Conservation (phyloP, 2,888 invertebrate species). For the Scelioninae gen. 1 region DNA sequence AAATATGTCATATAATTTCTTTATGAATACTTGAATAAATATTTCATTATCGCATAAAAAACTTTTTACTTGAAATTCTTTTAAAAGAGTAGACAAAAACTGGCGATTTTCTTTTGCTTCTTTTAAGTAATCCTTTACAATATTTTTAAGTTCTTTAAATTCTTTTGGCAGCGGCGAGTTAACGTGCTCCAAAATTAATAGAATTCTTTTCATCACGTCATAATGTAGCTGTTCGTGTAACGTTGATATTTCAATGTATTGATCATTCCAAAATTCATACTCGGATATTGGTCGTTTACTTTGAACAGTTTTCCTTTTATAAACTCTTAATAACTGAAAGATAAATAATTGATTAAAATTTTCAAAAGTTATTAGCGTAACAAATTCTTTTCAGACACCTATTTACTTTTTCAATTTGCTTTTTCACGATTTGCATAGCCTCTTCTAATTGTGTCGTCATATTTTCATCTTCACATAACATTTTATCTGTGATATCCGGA, state of each 20-base stretch:
- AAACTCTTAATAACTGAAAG: conserved; percentile 76
- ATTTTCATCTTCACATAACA: conserved; percentile 85
- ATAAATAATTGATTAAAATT: background rate
- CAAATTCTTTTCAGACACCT: background rate
- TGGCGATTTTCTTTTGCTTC: conserved; percentile 92
- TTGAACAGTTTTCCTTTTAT: conserved; percentile 85
- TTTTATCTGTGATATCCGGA: conserved; percentile 81
- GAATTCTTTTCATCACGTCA: conserved; percentile 87
- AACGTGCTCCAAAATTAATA: conserved; percentile 86
- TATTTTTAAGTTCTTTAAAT: conserved; percentile 16
- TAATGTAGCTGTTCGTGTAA: conserved; percentile 93
- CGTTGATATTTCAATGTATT: conserved; percentile 90
- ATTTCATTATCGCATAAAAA: too few relatives aligned
- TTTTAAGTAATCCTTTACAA: conserved; percentile 86
- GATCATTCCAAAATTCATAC: conserved; percentile 93
- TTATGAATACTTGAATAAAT: conserved; percentile 3
- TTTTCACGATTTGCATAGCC: conserved; percentile 87
- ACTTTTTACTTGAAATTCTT: conserved; percentile 88
- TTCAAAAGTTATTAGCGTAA: too few relatives aligned
- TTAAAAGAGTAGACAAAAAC: conserved; percentile 90
- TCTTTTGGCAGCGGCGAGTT: conserved; percentile 83
- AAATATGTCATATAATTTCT: background rate
- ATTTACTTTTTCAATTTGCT: conserved; percentile 87
- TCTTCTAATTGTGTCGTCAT: conserved; percentile 87
- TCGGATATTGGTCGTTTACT: conserved; percentile 93